Evolutionary conservation across 2,888 invertebrate species (phyloP).

Genomic region (Strigamia maritima): DNA sequence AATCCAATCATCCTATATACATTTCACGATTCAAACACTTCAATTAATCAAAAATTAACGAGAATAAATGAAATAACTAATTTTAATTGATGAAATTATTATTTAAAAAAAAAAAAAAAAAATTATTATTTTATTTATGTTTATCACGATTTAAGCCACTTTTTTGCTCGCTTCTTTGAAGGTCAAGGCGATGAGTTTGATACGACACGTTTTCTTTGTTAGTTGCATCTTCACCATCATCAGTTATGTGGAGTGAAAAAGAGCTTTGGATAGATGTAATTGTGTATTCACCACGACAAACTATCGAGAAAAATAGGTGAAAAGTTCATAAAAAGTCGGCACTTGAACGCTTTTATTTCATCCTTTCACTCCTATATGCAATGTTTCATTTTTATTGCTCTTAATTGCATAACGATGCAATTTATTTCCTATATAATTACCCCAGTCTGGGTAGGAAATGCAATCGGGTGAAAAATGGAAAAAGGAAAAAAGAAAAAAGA

Average conservation of each 20-base stretch:
- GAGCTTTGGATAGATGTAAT: not conserved
- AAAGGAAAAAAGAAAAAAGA: not conserved
- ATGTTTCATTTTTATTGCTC: not conserved
- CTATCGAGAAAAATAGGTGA: constrained; percentile 20
- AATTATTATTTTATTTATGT: not conserved
- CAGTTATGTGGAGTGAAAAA: not conserved
- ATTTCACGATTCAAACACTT: no score
- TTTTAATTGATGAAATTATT: no score
- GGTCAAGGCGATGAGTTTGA: constrained; percentile 20
- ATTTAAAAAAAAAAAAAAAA: no score
- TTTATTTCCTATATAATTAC: not conserved
- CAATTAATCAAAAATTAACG: no score
- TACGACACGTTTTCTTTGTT: constrained; percentile 24
- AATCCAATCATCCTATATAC: not conserved
- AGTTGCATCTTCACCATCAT: not conserved
- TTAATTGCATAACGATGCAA: not conserved
- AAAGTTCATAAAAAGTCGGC: constrained; percentile 12
- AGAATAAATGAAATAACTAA: no score
- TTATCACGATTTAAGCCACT: not conserved
- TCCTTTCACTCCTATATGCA: not conserved
- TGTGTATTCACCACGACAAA: constrained; percentile 1
- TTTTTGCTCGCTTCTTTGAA: not conserved
- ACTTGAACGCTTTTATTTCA: not conserved
- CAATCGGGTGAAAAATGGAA: not conserved
- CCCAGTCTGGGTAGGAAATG: not conserved